Evolutionary conservation across 2,888 invertebrate species (phyloP), one percentile per base, ranked within the genome.

Genomic region (Eilema sororculum): DNA sequence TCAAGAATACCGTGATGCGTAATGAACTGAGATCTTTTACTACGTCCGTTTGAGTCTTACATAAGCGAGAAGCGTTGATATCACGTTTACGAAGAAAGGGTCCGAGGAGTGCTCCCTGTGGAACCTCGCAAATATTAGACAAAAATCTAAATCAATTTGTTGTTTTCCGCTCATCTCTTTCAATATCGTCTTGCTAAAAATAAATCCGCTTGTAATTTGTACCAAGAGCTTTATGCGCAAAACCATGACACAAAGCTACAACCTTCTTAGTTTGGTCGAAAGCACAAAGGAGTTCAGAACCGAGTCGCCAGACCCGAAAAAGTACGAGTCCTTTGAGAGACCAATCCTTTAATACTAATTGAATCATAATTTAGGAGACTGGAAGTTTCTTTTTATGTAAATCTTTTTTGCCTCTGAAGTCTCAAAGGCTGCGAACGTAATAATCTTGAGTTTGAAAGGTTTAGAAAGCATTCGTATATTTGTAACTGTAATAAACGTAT

Each of bases 271-370:
- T 92, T 88, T 92, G 93, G 91, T 93, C 84, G 89, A 91, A 83
- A 88, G 91, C 93, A 95, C 94, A 94, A 94, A 94, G 92, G 91
- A 87, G 87, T 84, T 87, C 86, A 83, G 89, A 89, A 90, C 83
- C 83, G 75, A 86, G 83, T 89, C 91, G 86, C 78, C 90, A 87
- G 90, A 93, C 93, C 94, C 93, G 90, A 94, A 94, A 95, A 94
- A 93, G 87, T 92, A 90, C 90, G 84, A 85, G 81, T 89, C 93
- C 92, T 93, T 94, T 93, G 93, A 92, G 90, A 86, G 86, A 85
- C 90, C 94, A 93, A 94, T 93, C 93, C 95, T 92, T 93, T 95
- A 95, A 95, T 93, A 93, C 95, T 95, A 95, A 95, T 95, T 95
- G 95, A 95, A 95, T 95, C 93, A 94, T 95, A 95, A 95, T 95